Conservation (phyloP, 2,797 vertebrate species). For the Sebastiscus albofasciatus region DNA sequence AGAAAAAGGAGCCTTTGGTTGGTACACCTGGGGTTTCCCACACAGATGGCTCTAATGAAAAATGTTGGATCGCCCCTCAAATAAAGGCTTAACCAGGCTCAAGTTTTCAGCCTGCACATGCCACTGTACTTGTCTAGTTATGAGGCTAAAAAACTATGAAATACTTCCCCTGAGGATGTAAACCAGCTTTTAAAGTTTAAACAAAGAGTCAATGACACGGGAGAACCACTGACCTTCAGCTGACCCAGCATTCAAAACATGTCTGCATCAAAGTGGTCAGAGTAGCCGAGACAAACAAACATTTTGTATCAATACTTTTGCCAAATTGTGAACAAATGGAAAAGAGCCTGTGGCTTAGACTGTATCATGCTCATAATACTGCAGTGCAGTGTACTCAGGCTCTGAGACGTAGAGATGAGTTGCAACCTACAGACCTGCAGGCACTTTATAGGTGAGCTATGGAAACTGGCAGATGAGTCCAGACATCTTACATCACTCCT, state of each 20-base stretch:
- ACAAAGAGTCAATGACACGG: constrained; percentile 17
- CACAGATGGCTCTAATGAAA: background rate
- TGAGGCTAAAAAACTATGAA: constrained; percentile 14
- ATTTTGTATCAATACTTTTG: constrained; percentile 3
- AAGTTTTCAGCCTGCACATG: background rate
- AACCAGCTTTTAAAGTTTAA: constrained; percentile 27
- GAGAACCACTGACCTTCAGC: constrained; percentile 23
- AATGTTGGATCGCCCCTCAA: too few relatives aligned
- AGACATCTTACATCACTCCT: constrained; percentile 37
- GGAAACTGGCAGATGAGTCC: constrained; percentile 44
- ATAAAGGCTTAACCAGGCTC: background rate
- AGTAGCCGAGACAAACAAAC: constrained; percentile 18
- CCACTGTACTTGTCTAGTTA: background rate
- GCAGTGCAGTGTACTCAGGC: background rate
- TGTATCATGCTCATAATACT: background rate
- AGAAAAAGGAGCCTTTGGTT: background rate
- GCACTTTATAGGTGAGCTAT: constrained; percentile 10
- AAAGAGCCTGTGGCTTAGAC: background rate
- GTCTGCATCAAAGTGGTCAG: constrained; percentile 12
- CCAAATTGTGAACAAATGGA: background rate
- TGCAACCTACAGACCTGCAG: constrained; percentile 10
- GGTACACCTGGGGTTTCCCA: background rate
- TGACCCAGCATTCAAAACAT: constrained; percentile 43
- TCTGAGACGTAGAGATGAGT: background rate
- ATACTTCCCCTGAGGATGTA: constrained; percentile 8